phyloP scores from a whole-genome alignment of 1,140 invertebrate genomes.

The Tetragonula clypearis region DNA sequence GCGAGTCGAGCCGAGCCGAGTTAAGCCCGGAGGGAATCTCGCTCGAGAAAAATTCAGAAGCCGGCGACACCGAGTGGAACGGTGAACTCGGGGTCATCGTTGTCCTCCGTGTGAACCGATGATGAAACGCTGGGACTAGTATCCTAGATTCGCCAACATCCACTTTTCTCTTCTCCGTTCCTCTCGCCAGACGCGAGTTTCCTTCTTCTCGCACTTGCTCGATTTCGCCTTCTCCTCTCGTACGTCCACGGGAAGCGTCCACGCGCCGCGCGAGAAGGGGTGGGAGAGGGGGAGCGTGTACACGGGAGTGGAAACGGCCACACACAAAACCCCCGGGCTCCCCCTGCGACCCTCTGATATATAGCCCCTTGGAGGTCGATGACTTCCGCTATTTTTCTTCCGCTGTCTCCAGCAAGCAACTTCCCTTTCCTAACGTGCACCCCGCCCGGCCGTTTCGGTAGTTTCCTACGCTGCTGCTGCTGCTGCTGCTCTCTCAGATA shows the following conservation, averaged over 20 bases:
- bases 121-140: slow-evolving; percentile 72
- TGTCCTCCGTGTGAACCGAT: slow-evolving; percentile 54
- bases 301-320: slow-evolving; percentile 21
- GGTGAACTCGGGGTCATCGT: slow-evolving; percentile 55
- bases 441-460: slow-evolving; percentile 58
- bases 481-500: slow-evolving; percentile 56
- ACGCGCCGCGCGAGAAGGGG: neutral
- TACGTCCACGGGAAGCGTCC: slow-evolving; percentile 15
- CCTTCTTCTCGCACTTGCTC: neutral
- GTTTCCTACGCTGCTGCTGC: slow-evolving; percentile 60
- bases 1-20: slow-evolving; percentile 69
- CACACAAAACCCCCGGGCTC: slow-evolving; percentile 48
- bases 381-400: slow-evolving; percentile 89
- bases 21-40: slow-evolving; percentile 76
- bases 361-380: slow-evolving; percentile 88
- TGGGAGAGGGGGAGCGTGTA: slow-evolving; percentile 6
- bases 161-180: neutral
- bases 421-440: slow-evolving; percentile 78
- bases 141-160: slow-evolving; percentile 66
- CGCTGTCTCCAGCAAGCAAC: slow-evolving; percentile 83
- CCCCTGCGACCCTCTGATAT: slow-evolving; percentile 83
- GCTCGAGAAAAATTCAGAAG: slow-evolving; percentile 76
- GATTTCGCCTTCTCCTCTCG: slow-evolving; percentile 46
- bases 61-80: slow-evolving; percentile 43
- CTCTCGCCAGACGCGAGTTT: neutral